Evolutionary conservation across 2,888 invertebrate genomes (phyloP), one percentile per base, ranked within the genome.

Genomic region (Sarcophaga variegata): DNA sequence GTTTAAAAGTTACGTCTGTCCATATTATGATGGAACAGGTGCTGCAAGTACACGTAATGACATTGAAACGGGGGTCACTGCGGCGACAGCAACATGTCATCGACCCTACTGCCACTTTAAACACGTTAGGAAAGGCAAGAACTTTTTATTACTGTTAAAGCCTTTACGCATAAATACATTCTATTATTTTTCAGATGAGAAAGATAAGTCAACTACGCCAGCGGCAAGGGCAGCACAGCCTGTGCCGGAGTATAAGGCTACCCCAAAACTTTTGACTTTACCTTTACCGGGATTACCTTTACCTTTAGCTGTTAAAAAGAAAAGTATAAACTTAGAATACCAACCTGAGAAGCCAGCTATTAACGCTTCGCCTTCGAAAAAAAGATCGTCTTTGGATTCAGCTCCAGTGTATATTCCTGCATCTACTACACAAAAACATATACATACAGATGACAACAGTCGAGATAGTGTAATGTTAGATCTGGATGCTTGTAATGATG

Each of bases 31-130:
- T 91, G 95, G 94, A 92, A 89, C 85, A 93, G 95, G 74, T 97
- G 97, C 94, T 11, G 14, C 72, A 8, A 70, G 64, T 60, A 75
- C 80, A 20, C 72, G 77, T 86, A 83, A 80, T 77, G 86, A 77
- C 72, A 84, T 59, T 84, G 81, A 82, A 72, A 25, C 81, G 5
- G 84, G 96, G 96, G 90, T 94, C 98, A 90, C 97, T 97, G 47
- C 97, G 97, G 97, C 94, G 97, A 96, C 37, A 37, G 10, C 96
- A 87, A 94, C 95, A 75, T 98, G 98, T 94, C 96, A 96, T 89
- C 95, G 98, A 90, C 98, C 98, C 27, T 97, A 98, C 94, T 98
- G 98, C 94, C 98, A 98, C 94, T 98, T 97, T 93, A 96, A 97
- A 91, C 98, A 98, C 94, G 95, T 95, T 89, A 96, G 95, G 91